phyloP scores from a whole-genome alignment of 2,888 invertebrate genomes.

The Pyrrhia umbra region DNA sequence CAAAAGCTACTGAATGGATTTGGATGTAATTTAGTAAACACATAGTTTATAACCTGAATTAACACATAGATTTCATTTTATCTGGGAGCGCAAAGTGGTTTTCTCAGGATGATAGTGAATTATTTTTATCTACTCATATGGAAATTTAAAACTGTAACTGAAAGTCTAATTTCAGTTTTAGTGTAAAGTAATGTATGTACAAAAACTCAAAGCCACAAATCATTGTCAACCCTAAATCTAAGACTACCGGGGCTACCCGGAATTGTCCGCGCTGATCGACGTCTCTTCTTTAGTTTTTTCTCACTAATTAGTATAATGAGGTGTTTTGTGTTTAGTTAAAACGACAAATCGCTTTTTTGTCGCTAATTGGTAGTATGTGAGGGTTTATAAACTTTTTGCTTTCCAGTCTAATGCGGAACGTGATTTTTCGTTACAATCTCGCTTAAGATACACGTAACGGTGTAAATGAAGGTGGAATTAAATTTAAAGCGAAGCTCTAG shows the following conservation, averaged over 20 bases:
- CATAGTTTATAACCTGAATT: too few species aligned
- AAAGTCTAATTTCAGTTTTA: neutral
- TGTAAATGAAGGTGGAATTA: constrained; percentile 30
- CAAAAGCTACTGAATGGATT: too few species aligned
- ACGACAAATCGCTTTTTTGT: constrained; percentile 61
- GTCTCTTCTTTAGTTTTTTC: constrained; percentile 78
- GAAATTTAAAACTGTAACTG: too few species aligned
- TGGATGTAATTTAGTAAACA: too few species aligned
- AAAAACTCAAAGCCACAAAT: neutral
- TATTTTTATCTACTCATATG: too few species aligned
- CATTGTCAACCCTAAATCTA: constrained; percentile 57
- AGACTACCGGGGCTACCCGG: constrained; percentile 71
- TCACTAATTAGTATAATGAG: constrained; percentile 88
- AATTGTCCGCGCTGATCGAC: constrained; percentile 78
- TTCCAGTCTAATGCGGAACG: constrained; percentile 25
- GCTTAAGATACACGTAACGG: constrained; percentile 38
- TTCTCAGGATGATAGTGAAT: too few species aligned
- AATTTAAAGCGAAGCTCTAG: constrained; percentile 8
- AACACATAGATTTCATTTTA: too few species aligned
- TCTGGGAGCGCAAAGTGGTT: too few species aligned
- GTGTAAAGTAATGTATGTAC: neutral
- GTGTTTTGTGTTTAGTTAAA: constrained; percentile 66
- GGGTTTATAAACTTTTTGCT: constrained; percentile 43
- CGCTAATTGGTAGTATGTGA: constrained; percentile 66
- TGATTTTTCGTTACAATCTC: constrained; percentile 42